Base-by-base conservation (phyloP, 2,797 vertebrate species). In the Sciaenops ocellatus region DNA sequence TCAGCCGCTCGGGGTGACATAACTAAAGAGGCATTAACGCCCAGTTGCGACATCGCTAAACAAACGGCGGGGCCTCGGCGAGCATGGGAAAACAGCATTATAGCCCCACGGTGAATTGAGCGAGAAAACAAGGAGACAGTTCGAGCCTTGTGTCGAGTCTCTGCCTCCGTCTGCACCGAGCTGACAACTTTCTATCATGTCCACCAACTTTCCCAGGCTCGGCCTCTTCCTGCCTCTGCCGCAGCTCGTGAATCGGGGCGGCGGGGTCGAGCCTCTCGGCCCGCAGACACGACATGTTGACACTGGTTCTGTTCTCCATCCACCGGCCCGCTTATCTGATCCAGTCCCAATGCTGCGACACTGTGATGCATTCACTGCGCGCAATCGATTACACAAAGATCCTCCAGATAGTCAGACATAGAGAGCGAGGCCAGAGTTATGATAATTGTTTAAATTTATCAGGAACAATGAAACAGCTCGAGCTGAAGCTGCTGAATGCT, bases 21-120 rank as follows among this genome's bases (percentile, higher is more conserved):
- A 91, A 94, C 94, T 94, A 93, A 92, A 92, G 90, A 94, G 89
- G 84, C 91, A 94, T 94, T 95, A 94, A 93, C 92, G 70, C 64
- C 81, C 79, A 78, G 84, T 90, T 88, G 93, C 10, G 72, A 95
- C 88, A 89, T 78, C 57, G 38, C 91, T 91, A 80, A 94, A 90
- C 90, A 94, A 94, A 93, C 69, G 22, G 10, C 20, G 42, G 51
- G 87, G 83, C 88, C 89, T 89, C 75, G 83, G 89, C 34, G 83
- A 92, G 91, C 94, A 92, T 94, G 93, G 93, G 94, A 94, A 94
- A 91, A 84, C 77, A 74, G 87, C 92, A 89, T 94, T 90, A 91
- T 83, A 83, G 88, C 71, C 81, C 77, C 47, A 72, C 63, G 61
- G 89, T 73, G 85, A 94, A 93, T 88, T 88, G 83, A 85, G 61